These are phyloP conservation scores for Siniperca knerii DNA, from an alignment of 2,113 vertebrate species.

Conservation along the genomic window DNA sequence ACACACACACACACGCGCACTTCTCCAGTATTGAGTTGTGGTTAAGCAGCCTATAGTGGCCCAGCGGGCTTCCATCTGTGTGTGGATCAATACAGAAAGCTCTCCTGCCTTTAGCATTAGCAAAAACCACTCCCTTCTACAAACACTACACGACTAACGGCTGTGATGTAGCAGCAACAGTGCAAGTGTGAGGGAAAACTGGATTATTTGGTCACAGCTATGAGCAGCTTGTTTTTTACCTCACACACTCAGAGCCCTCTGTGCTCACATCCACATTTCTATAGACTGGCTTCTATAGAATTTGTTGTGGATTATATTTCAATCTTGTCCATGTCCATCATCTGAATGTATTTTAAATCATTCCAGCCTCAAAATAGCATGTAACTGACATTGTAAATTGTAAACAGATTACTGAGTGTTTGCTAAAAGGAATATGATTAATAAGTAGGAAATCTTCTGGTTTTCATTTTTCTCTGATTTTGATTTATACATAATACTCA, in stretches of 20 bases:
- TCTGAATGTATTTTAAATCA: slow-evolving; percentile 14
- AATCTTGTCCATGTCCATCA: not conserved
- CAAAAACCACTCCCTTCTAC: slow-evolving; percentile 56
- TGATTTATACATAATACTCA: not conserved
- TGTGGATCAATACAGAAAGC: slow-evolving; percentile 72
- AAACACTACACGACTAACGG: not conserved
- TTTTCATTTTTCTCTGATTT: not conserved
- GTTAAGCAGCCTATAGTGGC: slow-evolving; percentile 65
- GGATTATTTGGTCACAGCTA: not conserved
- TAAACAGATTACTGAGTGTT: not conserved
- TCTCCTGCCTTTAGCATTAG: slow-evolving; percentile 62
- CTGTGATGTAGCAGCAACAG: not conserved
- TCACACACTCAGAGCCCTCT: not conserved
- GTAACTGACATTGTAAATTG: not conserved
- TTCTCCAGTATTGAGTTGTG: slow-evolving; percentile 74
- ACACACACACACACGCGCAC: slow-evolving; percentile 34
- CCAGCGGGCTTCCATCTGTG: slow-evolving; percentile 68
- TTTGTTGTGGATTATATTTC: not conserved
- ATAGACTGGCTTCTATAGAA: not conserved
- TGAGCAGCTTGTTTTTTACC: not conserved
- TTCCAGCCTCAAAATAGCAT: not conserved
- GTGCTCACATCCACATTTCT: not conserved
- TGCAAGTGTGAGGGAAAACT: not conserved
- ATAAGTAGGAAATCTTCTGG: not conserved
- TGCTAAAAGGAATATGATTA: not conserved